These are phyloP conservation scores for Drosophila subpulchrella DNA, from an alignment of 1,140 invertebrate genomes.

Conservation along the genomic window DNA sequence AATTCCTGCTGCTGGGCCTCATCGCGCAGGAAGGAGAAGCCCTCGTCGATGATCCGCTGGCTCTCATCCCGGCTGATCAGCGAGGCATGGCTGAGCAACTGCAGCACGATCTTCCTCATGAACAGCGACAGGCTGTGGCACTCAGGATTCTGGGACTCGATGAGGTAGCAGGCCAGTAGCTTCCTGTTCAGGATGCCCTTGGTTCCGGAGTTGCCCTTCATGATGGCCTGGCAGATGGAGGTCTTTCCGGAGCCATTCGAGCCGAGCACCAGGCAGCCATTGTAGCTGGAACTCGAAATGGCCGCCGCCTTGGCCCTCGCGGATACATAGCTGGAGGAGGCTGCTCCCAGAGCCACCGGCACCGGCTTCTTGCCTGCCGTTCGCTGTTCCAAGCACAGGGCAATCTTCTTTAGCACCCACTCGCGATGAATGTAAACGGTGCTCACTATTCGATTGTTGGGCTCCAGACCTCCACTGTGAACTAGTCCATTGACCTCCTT, in stretches of 20 bases:
- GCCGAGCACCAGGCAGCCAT: constrained; percentile 80
- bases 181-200: constrained; percentile 88
- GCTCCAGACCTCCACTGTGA: constrained; percentile 19
- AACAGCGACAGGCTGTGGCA: constrained; percentile 91
- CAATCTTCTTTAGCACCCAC: constrained; percentile 98
- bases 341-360: constrained; percentile 59
- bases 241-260: constrained; percentile 93
- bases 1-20: constrained; percentile 78
- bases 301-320: constrained; percentile 74
- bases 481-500: constrained; percentile 81
- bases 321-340: constrained; percentile 60
- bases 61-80: constrained; percentile 76
- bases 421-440: constrained; percentile 87
- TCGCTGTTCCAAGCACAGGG: constrained; percentile 94
- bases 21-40: constrained; percentile 76
- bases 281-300: constrained; percentile 76
- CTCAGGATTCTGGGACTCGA: constrained; percentile 86
- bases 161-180: constrained; percentile 92
- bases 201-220: constrained; percentile 83
- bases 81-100: constrained; percentile 89
- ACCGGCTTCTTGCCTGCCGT: constrained; percentile 85
- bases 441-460: constrained; percentile 51
- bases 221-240: constrained; percentile 88
- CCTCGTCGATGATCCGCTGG: constrained; percentile 76
- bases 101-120: constrained; percentile 92